phyloP scores from a whole-genome alignment of 2,797 vertebrate species.

The Neosalanx taihuensis region DNA sequence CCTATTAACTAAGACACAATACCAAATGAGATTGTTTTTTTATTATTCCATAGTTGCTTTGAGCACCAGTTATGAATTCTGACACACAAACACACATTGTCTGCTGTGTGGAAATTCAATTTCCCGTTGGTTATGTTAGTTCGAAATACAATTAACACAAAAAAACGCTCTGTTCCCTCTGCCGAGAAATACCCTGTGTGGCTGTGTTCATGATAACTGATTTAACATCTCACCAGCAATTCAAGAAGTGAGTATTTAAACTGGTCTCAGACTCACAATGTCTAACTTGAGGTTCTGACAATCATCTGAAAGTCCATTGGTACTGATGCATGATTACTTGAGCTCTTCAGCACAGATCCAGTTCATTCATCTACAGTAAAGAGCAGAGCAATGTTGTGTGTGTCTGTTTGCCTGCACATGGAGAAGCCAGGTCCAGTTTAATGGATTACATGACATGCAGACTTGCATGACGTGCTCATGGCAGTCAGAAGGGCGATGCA shows the following conservation, averaged over 20 bases:
- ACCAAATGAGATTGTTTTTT: constrained; percentile 6
- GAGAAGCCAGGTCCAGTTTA: not conserved
- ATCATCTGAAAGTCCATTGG: constrained; percentile 22
- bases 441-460: no score
- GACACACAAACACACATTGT: not conserved
- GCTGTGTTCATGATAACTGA: constrained; percentile 53
- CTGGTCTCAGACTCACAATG: constrained; percentile 28
- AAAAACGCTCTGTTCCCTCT: constrained; percentile 55
- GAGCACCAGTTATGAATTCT: constrained; percentile 3
- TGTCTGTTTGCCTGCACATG: not conserved
- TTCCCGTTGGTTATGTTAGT: constrained; percentile 17
- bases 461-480: no score
- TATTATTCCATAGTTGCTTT: not conserved
- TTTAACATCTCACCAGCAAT: constrained; percentile 57
- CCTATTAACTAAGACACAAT: not conserved
- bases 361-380: not conserved
- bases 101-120: constrained; percentile 48
- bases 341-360: not conserved
- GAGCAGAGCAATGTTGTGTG: not conserved
- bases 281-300: constrained; percentile 2
- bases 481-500: no score
- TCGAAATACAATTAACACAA: constrained; percentile 62
- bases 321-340: constrained; percentile 20
- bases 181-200: constrained; percentile 52
- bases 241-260: constrained; percentile 52